Percentiles rank a stretch among this genome's conserved stretches.
Conservation (phyloP, 2,113 vertebrate species). For the Sylvilagus bachmani region DNA sequence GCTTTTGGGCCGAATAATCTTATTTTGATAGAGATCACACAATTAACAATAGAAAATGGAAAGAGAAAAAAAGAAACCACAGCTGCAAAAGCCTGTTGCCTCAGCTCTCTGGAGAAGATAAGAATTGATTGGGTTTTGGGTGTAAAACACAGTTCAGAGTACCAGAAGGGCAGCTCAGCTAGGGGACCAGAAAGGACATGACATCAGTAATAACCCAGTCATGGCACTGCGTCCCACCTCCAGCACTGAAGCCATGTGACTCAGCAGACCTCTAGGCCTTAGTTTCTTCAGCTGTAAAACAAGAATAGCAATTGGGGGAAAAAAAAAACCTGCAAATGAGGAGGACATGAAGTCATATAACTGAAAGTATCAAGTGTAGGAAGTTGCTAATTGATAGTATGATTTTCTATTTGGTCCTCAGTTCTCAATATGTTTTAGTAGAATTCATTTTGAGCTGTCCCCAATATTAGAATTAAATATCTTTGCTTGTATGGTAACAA, state of each 20-base stretch:
- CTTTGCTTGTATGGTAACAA: background rate
- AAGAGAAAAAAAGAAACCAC: background rate
- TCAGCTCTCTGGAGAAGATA: background rate
- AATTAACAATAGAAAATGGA: background rate
- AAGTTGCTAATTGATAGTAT: background rate
- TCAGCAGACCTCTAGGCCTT: background rate
- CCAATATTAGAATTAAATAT: background rate
- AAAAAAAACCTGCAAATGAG: background rate
- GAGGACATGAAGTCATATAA: background rate
- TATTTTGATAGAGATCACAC: background rate
- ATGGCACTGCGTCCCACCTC: background rate
- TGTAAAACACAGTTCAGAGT: background rate
- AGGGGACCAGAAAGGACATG: background rate
- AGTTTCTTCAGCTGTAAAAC: background rate
- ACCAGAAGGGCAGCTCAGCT: background rate
- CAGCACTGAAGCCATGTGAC: background rate
- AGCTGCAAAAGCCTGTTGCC: background rate
- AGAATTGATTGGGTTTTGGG: background rate
- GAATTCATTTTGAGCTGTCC: constrained; percentile 36
- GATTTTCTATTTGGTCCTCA: background rate
- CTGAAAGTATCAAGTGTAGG: background rate
- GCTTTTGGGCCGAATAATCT: background rate
- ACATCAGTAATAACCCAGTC: background rate
- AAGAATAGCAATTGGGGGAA: background rate
- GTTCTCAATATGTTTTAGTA: background rate